Evolutionary conservation across 1,140 invertebrate genomes (phyloP), one percentile per base, ranked within the genome.

Genomic region (Heterodera carotae): DNA sequence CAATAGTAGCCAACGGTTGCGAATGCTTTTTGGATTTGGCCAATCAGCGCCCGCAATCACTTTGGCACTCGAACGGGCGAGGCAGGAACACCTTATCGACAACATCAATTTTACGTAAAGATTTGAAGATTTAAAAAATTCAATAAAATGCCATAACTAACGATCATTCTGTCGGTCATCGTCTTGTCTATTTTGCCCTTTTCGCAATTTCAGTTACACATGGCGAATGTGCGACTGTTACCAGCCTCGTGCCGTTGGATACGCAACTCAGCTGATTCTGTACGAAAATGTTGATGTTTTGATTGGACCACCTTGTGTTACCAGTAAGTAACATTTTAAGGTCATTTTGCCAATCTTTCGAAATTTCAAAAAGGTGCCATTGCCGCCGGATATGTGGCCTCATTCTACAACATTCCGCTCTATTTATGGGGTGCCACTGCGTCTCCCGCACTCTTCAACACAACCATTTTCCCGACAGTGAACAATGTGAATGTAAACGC

Each of bases 201-300:
- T 8, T 8, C 12, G 39, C 39, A 43, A 43, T n/a, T 56, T 66
- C 33, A 78, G 72, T 18, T 82, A 76, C 66, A 66, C 69, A n/a
- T 78, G 76, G 76, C 76, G 53, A 53, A 84, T 83, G 60, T 81
- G 82, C 64, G 69, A 83, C 34, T 82, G 81, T 34, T 60, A 80
- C 60, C 48, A 83, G 69, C 10, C 80, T 33, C 22, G 25, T 31
- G 78, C 81, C 4, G 81, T 75, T 15, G 81, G 81, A n/a, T 84
- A 76, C 62, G 56, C 77, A n/a, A 76, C 29, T 36, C 78, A 81
- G 34, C 60, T 82, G 31, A 80, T 82, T 8, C 48, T 80, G 56
- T 25, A 29, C n/a, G 76, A 82, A 62, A 29, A 67, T n/a, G 81
- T 82, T n/a, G 68, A 83, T 43, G 81, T 67, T 31, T 82, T 82